Conservation (phyloP, 2,113 vertebrate species). For the Zingel zingel region DNA sequence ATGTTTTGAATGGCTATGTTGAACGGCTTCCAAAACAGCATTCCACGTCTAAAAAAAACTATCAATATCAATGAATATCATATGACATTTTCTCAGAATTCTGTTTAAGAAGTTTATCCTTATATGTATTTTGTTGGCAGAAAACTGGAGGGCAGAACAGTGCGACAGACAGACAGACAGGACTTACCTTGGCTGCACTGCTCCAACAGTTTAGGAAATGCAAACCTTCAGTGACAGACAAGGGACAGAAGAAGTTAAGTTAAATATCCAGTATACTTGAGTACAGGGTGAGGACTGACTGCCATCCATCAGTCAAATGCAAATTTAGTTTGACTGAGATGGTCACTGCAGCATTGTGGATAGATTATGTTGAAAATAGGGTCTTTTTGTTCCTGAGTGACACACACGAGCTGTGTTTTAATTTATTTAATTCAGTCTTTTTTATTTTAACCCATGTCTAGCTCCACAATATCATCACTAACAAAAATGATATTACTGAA, state of each 20-base stretch:
- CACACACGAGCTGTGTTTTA: slow-evolving; percentile 3
- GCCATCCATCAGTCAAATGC: not conserved
- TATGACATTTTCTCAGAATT: not conserved
- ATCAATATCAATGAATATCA: not conserved
- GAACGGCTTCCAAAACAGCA: not conserved
- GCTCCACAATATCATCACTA: slow-evolving; percentile 16
- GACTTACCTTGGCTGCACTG: slow-evolving; percentile 94
- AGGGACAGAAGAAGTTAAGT: not conserved
- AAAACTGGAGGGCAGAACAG: not conserved
- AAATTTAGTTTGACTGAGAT: not conserved
- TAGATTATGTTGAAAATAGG: not conserved
- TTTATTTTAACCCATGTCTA: slow-evolving; percentile 21
- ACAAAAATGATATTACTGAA: slow-evolving; percentile 30
- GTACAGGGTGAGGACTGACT: not conserved
- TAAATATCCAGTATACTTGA: not conserved
- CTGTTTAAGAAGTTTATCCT: not conserved
- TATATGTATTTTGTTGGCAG: not conserved
- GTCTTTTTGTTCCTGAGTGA: not conserved
- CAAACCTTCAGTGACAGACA: slow-evolving; percentile 83
- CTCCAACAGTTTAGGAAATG: slow-evolving; percentile 95
- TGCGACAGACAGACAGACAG: not conserved
- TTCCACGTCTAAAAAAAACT: not conserved
- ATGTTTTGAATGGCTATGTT: not conserved
- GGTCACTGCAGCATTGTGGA: not conserved
- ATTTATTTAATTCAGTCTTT: slow-evolving; percentile 6